Conservation (phyloP, 1,140 invertebrate genomes). For the Trichonephila inaurata region DNA sequence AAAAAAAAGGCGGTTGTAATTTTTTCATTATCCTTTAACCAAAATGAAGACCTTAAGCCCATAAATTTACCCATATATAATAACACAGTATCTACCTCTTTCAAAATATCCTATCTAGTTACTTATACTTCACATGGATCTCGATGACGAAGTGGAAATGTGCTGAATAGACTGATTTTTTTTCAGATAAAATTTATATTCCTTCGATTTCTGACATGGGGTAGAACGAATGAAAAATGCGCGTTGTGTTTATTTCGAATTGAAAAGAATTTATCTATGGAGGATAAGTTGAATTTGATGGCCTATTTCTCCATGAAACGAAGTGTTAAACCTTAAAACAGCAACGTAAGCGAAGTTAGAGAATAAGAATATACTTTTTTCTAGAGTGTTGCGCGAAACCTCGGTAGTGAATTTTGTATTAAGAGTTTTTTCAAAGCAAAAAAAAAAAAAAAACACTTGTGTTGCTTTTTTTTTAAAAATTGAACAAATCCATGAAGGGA, state of each 20-base stretch:
- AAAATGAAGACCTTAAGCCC: not conserved
- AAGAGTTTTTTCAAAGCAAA: not conserved
- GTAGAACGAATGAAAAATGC: slow-evolving; percentile 21
- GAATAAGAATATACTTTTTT: slow-evolving; percentile 23
- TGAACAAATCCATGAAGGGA: not conserved
- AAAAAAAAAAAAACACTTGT: not conserved
- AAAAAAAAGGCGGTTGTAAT: not conserved
- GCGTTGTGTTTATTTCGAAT: slow-evolving; percentile 52
- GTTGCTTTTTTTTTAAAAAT: not conserved
- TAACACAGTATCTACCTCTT: not conserved
- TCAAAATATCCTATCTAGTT: slow-evolving; percentile 13
- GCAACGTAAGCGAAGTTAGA: slow-evolving; percentile 4
- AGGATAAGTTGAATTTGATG: slow-evolving; percentile 52
- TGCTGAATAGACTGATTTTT: slow-evolving; percentile 5
- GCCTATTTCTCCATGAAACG: slow-evolving; percentile 34
- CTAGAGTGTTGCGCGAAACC: no score
- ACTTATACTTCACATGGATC: slow-evolving; percentile 27
- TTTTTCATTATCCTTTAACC: not conserved
- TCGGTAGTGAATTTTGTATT: not conserved
- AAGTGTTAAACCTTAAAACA: slow-evolving; percentile 44
- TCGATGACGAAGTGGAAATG: not conserved
- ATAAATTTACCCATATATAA: not conserved
- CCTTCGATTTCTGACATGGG: slow-evolving; percentile 48
- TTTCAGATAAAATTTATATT: slow-evolving; percentile 46
- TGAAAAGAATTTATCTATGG: slow-evolving; percentile 52